Conservation (phyloP, 2,113 vertebrate genomes). For the Nanger granti region DNA sequence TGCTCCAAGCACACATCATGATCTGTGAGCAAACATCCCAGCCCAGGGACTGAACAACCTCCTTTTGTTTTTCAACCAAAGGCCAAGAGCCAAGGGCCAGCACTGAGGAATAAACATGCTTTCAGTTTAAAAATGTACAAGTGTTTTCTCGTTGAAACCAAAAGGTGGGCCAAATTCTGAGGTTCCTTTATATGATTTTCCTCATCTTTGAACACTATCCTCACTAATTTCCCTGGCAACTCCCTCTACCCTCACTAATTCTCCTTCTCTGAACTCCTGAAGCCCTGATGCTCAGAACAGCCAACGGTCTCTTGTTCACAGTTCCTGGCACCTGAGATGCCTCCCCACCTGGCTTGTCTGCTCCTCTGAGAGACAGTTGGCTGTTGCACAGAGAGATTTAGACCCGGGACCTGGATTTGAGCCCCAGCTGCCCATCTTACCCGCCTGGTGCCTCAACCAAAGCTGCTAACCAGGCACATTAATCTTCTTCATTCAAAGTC, state of each 20-base stretch:
- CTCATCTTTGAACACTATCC: background rate
- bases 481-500: background rate
- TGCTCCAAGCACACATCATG: background rate
- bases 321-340: fast-evolving
- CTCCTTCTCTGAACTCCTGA: background rate
- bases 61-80: conserved; percentile 55
- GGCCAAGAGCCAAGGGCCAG: conserved; percentile 33
- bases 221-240: background rate
- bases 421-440: background rate
- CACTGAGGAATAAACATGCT: conserved; percentile 22
- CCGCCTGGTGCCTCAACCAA: background rate
- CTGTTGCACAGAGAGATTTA: background rate
- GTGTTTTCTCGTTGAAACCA: conserved; percentile 10
- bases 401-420: background rate
- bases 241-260: background rate
- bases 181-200: conserved; percentile 30
- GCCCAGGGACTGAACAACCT: conserved; percentile 38
- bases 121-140: conserved; percentile 30
- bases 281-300: background rate
- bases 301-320: background rate
- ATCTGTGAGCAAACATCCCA: conserved; percentile 26
- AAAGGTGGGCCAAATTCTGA: conserved; percentile 16
- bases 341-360: background rate
- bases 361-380: background rate
- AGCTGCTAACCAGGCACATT: background rate